Percentiles rank a stretch among this genome's conserved stretches.
These are phyloP conservation scores for Trichomalopsis sarcophagae DNA, from an alignment of 1,140 invertebrate species.

Conservation along the genomic window DNA sequence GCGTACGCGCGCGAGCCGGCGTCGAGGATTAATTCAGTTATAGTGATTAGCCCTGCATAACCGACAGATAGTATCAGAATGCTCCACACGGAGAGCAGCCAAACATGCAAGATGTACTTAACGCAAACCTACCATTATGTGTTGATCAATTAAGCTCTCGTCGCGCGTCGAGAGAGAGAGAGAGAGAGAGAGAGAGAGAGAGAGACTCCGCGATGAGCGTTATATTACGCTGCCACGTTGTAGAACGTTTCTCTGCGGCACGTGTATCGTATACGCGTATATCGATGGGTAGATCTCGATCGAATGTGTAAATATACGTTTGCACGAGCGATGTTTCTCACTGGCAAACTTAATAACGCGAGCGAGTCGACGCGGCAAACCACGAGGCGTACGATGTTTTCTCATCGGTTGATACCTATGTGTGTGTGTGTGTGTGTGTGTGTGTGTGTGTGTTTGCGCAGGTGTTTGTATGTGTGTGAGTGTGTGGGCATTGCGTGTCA, in stretches of 20 bases:
- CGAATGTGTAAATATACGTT: neutral
- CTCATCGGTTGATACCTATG: neutral
- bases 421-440: neutral
- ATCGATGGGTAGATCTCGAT: neutral
- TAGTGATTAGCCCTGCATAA: neutral
- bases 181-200: too few species aligned
- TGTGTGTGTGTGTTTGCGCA: neutral
- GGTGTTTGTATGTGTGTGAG: neutral
- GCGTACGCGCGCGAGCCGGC: neutral
- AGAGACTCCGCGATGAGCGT: neutral
- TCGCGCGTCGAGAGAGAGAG: too few species aligned
- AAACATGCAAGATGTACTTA: slow-evolving; percentile 11
- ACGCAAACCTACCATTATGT: neutral
- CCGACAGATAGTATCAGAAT: slow-evolving; percentile 15
- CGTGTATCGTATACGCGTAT: neutral
- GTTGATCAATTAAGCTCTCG: slow-evolving; percentile 30
- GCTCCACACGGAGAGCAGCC: neutral
- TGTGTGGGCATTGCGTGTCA: neutral
- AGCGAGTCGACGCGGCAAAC: too few species aligned
- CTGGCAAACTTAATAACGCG: too few species aligned
- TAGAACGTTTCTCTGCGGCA: neutral
- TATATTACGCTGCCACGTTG: neutral
- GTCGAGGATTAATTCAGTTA: slow-evolving; percentile 11
- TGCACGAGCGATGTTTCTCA: neutral
- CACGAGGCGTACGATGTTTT: neutral